A percentile compares a stretch with the other conserved stretches of the same genome.
Evolutionary conservation across 2,888 invertebrate genomes (phyloP).

Genomic region (Eucera pruinosa): DNA sequence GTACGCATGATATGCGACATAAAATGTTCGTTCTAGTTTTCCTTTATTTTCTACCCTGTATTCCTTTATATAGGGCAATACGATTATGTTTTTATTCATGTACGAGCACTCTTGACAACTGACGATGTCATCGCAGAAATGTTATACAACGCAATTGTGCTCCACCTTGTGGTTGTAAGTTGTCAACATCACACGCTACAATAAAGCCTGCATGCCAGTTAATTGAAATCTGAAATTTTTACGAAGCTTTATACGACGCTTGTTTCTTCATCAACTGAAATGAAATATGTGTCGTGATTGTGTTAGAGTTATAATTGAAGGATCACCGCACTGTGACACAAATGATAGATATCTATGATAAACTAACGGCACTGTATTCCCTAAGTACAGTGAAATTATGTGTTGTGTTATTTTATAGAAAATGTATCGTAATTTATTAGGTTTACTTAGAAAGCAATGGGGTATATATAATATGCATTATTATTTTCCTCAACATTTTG

Average conservation of each 20-base stretch:
- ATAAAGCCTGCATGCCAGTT: slow-evolving; percentile 66
- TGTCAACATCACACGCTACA: slow-evolving; percentile 48
- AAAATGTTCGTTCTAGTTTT: slow-evolving; percentile 42
- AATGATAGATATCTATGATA: slow-evolving; percentile 12
- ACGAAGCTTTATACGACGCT: slow-evolving; percentile 28
- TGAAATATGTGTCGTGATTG: slow-evolving; percentile 1
- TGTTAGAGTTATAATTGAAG: slow-evolving; percentile 23
- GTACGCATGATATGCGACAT: slow-evolving; percentile 22
- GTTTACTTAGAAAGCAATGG: not conserved
- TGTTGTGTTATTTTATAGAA: not conserved
- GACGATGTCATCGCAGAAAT: slow-evolving; percentile 35
- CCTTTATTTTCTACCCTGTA: slow-evolving; percentile 39
- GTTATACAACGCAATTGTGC: slow-evolving; percentile 38
- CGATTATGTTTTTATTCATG: slow-evolving; percentile 44
- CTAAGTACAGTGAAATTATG: not conserved
- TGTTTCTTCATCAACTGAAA: slow-evolving; percentile 20
- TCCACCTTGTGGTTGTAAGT: slow-evolving; percentile 49
- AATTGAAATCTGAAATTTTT: slow-evolving; percentile 46
- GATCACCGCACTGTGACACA: slow-evolving; percentile 49
- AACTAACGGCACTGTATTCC: slow-evolving; percentile 69
- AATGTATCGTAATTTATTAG: not conserved
- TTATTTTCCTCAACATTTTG: not conserved
- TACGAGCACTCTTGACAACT: slow-evolving; percentile 43
- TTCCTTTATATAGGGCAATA: slow-evolving; percentile 28
- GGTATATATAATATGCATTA: too few species aligned